These are phyloP conservation scores for Ylistrum balloti DNA, from an alignment of 1,140 invertebrate genomes.

Conservation along the genomic window DNA sequence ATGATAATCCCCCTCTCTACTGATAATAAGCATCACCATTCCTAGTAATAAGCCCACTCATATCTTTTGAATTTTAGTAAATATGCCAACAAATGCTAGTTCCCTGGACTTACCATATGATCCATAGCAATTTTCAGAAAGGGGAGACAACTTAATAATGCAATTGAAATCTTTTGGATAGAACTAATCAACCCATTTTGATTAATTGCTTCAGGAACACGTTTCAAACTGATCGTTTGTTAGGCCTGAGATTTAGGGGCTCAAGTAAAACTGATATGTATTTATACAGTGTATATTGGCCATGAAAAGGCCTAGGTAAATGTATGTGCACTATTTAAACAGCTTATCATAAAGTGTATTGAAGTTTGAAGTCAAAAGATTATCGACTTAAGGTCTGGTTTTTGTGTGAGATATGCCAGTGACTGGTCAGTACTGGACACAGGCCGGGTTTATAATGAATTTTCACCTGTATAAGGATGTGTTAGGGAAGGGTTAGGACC, in stretches of 20 bases:
- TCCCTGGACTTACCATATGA: too few species aligned
- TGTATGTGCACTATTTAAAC: conserved; percentile 3
- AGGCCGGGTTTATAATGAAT: too few species aligned
- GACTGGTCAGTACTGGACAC: background rate
- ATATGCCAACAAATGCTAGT: too few species aligned
- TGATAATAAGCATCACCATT: too few species aligned
- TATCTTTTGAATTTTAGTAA: too few species aligned
- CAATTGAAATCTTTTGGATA: background rate
- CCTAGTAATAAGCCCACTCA: too few species aligned
- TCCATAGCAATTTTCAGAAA: too few species aligned
- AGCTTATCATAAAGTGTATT: conserved; percentile 26
- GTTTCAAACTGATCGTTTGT: background rate
- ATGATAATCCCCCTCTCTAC: too few species aligned
- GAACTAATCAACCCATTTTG: background rate
- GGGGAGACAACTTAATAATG: background rate
- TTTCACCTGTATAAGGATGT: background rate
- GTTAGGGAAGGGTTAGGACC: background rate
- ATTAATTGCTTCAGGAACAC: background rate
- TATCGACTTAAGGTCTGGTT: background rate
- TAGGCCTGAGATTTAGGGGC: background rate
- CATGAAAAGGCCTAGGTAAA: background rate
- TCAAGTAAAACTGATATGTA: background rate
- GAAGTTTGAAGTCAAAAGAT: conserved; percentile 37
- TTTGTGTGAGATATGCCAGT: background rate
- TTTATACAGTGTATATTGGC: conserved; percentile 13